Conservation (phyloP, 2,888 invertebrate genomes). For the Dione juno region DNA sequence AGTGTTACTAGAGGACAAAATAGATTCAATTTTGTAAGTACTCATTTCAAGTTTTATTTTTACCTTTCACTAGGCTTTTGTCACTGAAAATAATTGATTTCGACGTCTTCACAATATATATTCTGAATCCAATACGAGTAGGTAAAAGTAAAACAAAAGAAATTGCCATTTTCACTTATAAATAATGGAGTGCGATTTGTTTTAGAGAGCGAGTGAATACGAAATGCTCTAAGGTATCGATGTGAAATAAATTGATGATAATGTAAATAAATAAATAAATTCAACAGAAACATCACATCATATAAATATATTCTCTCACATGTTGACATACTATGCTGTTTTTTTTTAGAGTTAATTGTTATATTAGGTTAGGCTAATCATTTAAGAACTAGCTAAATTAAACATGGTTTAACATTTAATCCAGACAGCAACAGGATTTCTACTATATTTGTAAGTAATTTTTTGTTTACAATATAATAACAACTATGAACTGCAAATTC, state of each 20-base stretch:
- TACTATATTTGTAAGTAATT: too few species aligned
- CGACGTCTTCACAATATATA: not conserved
- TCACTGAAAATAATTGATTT: slow-evolving; percentile 8
- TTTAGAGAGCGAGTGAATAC: slow-evolving; percentile 28
- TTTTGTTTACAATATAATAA: too few species aligned
- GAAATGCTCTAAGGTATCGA: slow-evolving; percentile 21
- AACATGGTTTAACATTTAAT: too few species aligned
- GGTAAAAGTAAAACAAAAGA: slow-evolving; percentile 11
- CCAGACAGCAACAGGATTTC: too few species aligned
- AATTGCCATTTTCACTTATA: slow-evolving; percentile 34
- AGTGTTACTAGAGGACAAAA: too few species aligned
- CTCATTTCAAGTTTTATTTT: not conserved
- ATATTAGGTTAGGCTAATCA: too few species aligned
- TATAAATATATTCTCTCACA: not conserved
- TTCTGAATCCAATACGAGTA: slow-evolving; percentile 8
- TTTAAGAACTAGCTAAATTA: too few species aligned
- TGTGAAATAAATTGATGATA: slow-evolving; percentile 15
- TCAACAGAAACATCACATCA: slow-evolving; percentile 1
- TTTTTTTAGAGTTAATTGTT: too few species aligned
- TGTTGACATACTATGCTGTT: not conserved
- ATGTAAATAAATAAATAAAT: slow-evolving; percentile 12
- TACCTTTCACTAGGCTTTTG: not conserved
- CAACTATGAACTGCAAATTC: too few species aligned
- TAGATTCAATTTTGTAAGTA: not conserved
- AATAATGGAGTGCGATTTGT: slow-evolving; percentile 33